Percentiles rank a stretch among this genome's conserved stretches.
Conservation (phyloP, 2,113 vertebrate genomes). For the Nannospalax galili region DNA sequence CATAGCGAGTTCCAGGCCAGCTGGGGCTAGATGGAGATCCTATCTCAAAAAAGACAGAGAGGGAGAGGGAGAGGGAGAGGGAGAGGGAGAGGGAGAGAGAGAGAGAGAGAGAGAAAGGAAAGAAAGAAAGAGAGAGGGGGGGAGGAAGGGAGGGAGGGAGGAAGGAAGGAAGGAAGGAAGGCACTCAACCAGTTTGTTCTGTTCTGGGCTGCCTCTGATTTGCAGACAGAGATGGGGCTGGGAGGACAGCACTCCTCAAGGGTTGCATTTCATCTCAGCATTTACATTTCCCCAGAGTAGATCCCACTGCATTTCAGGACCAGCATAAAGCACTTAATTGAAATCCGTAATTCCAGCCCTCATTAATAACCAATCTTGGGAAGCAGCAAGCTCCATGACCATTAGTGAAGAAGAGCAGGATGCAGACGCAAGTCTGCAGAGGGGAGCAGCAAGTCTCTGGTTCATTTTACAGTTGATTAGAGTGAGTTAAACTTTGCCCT, state of each 20-base stretch:
- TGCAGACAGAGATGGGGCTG: background rate
- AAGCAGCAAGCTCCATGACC: slow-evolving; percentile 75
- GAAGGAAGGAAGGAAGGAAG: too few species aligned
- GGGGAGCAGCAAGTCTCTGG: slow-evolving; percentile 66
- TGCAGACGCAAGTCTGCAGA: slow-evolving; percentile 71
- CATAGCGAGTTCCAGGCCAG: too few species aligned
- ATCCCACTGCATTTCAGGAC: slow-evolving; percentile 81
- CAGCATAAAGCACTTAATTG: slow-evolving; percentile 82
- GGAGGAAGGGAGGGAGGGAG: too few species aligned
- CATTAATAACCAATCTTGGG: slow-evolving; percentile 85
- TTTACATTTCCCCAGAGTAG: slow-evolving; percentile 84
- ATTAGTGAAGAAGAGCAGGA: slow-evolving; percentile 79
- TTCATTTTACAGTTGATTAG: slow-evolving; percentile 86
- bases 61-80: too few species aligned
- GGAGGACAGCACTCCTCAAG: background rate
- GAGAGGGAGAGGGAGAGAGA: too few species aligned
- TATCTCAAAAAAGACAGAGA: too few species aligned
- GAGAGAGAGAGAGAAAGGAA: too few species aligned
- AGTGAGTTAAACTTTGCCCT: slow-evolving; percentile 86
- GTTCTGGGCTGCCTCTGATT: accelerated
- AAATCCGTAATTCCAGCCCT: slow-evolving; percentile 85
- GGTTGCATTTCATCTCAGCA: slow-evolving; percentile 73
- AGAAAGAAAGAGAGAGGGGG: too few species aligned
- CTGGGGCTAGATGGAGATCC: too few species aligned
- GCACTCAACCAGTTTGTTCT: accelerated